Conservation (phyloP, 2,888 invertebrate species). For the Spodoptera picta region DNA sequence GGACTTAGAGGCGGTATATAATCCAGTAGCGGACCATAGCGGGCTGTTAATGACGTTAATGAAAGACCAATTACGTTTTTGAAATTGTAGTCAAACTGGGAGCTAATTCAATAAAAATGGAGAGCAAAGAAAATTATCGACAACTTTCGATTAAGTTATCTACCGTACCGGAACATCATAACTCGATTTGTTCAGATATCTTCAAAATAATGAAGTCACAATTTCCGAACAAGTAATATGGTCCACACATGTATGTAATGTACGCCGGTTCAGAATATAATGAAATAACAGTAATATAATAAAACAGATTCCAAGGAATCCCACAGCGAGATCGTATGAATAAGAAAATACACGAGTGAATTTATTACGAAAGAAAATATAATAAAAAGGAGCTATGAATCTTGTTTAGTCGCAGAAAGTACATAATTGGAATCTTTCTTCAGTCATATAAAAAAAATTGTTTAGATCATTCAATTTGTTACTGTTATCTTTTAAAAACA, state of each 20-base stretch:
- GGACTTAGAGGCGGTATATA: too few relatives aligned
- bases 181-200: slow-evolving; percentile 9
- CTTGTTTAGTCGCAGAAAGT: not conserved
- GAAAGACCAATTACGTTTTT: too few relatives aligned
- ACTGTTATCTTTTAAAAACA: too few relatives aligned
- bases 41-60: too few relatives aligned
- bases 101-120: too few relatives aligned
- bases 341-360: slow-evolving; percentile 22
- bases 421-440: not conserved
- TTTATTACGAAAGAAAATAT: slow-evolving; percentile 16
- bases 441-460: too few relatives aligned
- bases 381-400: slow-evolving; percentile 5
- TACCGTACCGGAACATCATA: slow-evolving; percentile 2
- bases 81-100: too few relatives aligned
- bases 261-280: slow-evolving; percentile 3
- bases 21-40: too few relatives aligned
- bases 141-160: not conserved
- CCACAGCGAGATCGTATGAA: slow-evolving; percentile 11
- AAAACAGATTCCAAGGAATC: slow-evolving; percentile 23
- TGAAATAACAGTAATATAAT: slow-evolving; percentile 35
- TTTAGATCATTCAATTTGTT: too few relatives aligned
- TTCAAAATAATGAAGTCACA: slow-evolving; percentile 8
- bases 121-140: not conserved
- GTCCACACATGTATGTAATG: not conserved
- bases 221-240: not conserved